Base-by-base conservation (phyloP, 2,888 invertebrate genomes). In the Tetragonula carbonaria region DNA sequence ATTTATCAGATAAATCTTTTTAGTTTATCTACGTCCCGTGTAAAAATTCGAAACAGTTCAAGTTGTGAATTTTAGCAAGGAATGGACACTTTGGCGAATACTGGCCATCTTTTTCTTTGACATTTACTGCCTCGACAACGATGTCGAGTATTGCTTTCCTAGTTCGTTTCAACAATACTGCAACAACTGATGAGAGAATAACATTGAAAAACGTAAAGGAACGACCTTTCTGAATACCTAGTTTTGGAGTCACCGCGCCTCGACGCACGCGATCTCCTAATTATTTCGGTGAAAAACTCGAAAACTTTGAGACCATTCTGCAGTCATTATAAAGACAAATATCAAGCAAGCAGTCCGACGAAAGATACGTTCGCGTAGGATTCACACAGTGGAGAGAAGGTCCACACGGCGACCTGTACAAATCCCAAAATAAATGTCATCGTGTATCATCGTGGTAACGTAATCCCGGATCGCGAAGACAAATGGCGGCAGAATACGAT, bases 401-500 rank as follows among this genome's bases (percentile, higher is more conserved):
- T 72, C 79, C 78, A 79, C 78, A 79, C 75, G 68, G 80, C 71
- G 90, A 81, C 70, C 78, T 90, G 90, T 88, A 88, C 87, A 88
- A 91, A 87, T 87, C 90, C 89, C 90, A 88, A 91, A 92, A 92
- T 92, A 90, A 92, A 91, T 92, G 92, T 92, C 92, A 91, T 84
- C 90, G 86, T 88, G 89, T 88, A 90, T 90, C 90, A 90, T 90
- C 90, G 90, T 86, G 91, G 92, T 92, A 92, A 92, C 92, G 92
- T 91, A 92, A 92, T 92, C 92, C 92, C 87, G 88, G 90, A 90
- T 92, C 92, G 91, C 86, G 91, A 92, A 92, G 92, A 92, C 92
- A 91, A 89, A 92, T 91, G 91, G 89, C 92, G 88, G 86, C 90
- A 88, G 91, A 92, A 92, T 92, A 92, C 91, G 92, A 92, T 92